Base-by-base conservation (phyloP, 2,888 invertebrate species). In the Ypsolopha sequella region DNA sequence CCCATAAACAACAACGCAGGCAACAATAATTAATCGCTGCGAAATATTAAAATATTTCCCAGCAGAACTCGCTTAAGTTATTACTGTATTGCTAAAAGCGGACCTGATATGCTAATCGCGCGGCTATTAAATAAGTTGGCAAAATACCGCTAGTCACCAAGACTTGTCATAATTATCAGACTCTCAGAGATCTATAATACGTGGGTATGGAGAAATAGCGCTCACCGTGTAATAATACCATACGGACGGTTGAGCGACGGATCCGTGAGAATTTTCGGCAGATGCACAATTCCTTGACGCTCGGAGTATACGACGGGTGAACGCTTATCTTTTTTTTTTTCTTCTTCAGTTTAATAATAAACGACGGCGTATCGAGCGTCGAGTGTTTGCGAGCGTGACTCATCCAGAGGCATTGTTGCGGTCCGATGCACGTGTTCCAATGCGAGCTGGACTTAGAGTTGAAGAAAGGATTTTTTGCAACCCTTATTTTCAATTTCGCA, bases 251-350 rank as follows among this genome's bases (percentile, higher is more conserved):
- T 65, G 65, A 60, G 62, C 64, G 66, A 66, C 68, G 71, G 74
- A 77, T 69, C 80, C 87, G 87, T 87, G 87, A 87, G 87, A 87
- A 86, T 73, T 86, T 87, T 85, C 80, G 86, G 86, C 87, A 87
- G 87, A 87, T 87, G 87, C 85, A 82, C 85, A 85, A 84, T 85
- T 84, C 76, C 81, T 84, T 80, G 80, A 79, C 76, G 76, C 76
- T 73, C 76, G 75, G 76, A 73, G 75, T 73, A n/a, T n/a, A 70
- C 79, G 76, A 76, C 78, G 79, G 77, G 77, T 72, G 79, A 80
- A 68, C 81, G 79, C 78, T 81, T 81, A 79, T 77, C 73, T 76
- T 79, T 79, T 81, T 79, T 81, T 80, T 70, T 71, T 65, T 67
- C 65, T 64, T 48, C 44, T 48, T 60, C 56, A 66, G 60, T 70